Evolutionary conservation across 2,113 vertebrate genomes (phyloP), one percentile per base, ranked within the genome.

Genomic region (Notothenia coriiceps): DNA sequence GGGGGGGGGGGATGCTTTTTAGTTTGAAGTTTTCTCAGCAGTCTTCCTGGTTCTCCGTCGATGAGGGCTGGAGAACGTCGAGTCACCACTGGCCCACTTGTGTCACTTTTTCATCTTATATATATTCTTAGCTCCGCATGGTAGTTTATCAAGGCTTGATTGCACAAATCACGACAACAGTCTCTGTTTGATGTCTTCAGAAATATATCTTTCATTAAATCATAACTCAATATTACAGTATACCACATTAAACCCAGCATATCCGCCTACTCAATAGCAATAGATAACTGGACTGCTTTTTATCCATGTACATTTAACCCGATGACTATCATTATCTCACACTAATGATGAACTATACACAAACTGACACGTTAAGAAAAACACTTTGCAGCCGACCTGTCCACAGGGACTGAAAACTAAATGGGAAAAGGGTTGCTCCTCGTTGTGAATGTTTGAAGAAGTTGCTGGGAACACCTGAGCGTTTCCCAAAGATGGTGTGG

Each of bases 141-240:
- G 25, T 89, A 84, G 81, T 90, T 90, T 89, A 91, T 92, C 87
- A 84, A 18, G 59, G 92, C 93, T 94, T 94, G 79, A 88, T 91
- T 91, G 92, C 93, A 92, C 91, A 78, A 85, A 86, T 82, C 80
- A 94, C 92, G 91, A 95, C 84, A 92, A 95, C 92, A 93, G 93
- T 94, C 86, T 95, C 83, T 94, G 94, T 95, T 94, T 87, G 93
- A 94, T 84, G 70, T 84, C 86, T 82, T 44, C 88, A 75, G 35
- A 85, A 69, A 55, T 90, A 70, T 86, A 88, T 88, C 74, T 60
- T 44, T 59, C 77, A 56, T 79, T 52, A 25, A 70, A 70, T 68
- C 83, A 81, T 86, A 81, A 81, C 59, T 80, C 57, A n/a, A 71
- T 83, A 63, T 83, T 18, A 79, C 77, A 76, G 51, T 72, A 89